Percentiles rank a stretch among this genome's conserved stretches.
These are phyloP conservation scores for Cacoxenus indagator DNA, from an alignment of 2,888 invertebrate species.

Conservation along the genomic window DNA sequence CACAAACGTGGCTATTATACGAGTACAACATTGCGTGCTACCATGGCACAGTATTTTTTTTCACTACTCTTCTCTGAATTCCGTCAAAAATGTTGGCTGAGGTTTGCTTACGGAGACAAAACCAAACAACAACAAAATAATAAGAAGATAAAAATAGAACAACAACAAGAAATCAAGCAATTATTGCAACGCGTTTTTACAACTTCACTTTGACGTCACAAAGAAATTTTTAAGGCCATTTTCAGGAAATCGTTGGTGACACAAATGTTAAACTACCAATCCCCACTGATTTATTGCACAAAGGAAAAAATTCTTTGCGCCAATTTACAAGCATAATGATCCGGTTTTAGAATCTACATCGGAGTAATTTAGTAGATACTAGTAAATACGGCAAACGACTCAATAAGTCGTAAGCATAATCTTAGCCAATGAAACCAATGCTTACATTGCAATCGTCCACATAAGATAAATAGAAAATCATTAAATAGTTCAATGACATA, in stretches of 20 bases:
- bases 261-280: not conserved
- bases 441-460: no score
- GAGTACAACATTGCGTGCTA: constrained; percentile 42
- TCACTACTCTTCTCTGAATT: constrained; percentile 30
- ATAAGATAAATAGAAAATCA: no score
- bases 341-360: no score
- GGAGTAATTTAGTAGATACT: no score
- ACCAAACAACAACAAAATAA: no score
- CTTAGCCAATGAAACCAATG: no score
- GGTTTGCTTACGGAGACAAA: not conserved
- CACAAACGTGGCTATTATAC: not conserved
- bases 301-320: no score
- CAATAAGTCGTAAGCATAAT: no score
- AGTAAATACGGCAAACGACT: no score
- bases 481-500: no score
- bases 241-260: not conserved
- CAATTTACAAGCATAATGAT: no score
- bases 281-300: not conserved
- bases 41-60: constrained; percentile 47
- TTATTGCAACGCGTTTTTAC: not conserved
- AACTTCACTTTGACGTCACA: not conserved
- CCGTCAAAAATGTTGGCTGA: not conserved
- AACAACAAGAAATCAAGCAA: not conserved
- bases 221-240: not conserved
- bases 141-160: not conserved